Evolutionary conservation across 2,888 invertebrate genomes (phyloP).

Genomic region (Campoplex nolae): DNA sequence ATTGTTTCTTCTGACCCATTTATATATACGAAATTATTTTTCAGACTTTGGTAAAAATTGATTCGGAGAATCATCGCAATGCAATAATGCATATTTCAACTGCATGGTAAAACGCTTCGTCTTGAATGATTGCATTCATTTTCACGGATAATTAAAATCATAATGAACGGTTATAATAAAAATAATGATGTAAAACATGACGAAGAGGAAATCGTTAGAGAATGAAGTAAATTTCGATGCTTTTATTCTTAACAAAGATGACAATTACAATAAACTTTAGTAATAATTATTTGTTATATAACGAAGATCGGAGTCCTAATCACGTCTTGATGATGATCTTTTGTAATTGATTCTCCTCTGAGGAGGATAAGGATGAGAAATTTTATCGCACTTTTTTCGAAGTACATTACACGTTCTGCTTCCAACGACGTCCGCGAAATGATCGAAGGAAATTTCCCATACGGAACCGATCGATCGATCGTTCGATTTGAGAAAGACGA

Average conservation of each 20-base stretch:
- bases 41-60: not conserved
- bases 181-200: not conserved
- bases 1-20: conserved; percentile 47
- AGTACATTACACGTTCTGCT: not conserved
- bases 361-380: not conserved
- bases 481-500: not conserved
- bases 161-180: not conserved
- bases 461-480: conserved; percentile 35
- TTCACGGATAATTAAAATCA: not conserved
- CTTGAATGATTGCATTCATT: not conserved
- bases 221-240: not conserved
- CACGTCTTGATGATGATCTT: not conserved
- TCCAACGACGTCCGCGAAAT: conserved; percentile 42
- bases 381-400: not conserved
- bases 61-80: not conserved
- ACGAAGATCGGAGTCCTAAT: not conserved
- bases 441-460: conserved; percentile 53
- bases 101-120: not conserved
- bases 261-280: conserved; percentile 6
- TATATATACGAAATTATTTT: not conserved
- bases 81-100: not conserved
- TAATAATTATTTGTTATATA: not conserved
- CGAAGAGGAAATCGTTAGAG: not conserved
- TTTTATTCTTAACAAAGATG: conserved; percentile 50
- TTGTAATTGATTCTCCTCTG: not conserved